These are phyloP conservation scores for Micromys minutus DNA, from an alignment of 2,113 vertebrate species.

Conservation along the genomic window DNA sequence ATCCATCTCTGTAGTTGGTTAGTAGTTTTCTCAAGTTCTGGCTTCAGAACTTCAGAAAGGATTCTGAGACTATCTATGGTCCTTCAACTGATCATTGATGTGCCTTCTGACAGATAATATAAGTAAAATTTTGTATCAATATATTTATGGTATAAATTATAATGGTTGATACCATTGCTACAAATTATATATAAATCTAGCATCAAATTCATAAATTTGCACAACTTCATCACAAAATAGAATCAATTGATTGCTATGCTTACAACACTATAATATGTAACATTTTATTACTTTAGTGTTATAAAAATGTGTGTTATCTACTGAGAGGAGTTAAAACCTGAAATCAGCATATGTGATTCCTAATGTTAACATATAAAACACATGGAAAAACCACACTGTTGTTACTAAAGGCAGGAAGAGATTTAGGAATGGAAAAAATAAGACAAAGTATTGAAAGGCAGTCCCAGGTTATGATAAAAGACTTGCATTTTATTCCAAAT, in stretches of 20 bases:
- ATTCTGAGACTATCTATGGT: background rate
- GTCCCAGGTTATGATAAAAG: background rate
- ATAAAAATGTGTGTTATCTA: background rate
- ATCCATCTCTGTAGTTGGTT: background rate
- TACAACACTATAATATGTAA: background rate
- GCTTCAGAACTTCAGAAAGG: background rate
- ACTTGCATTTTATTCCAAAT: background rate
- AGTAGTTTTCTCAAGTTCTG: conserved; percentile 49
- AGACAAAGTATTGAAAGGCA: background rate
- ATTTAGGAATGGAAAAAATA: background rate
- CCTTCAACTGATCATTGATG: background rate
- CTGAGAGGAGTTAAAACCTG: conserved; percentile 11
- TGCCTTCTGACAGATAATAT: background rate
- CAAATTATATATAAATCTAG: background rate
- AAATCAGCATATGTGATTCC: conserved; percentile 37
- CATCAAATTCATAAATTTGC: conserved; percentile 23
- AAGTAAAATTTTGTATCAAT: background rate
- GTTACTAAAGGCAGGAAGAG: background rate
- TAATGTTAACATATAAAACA: conserved; percentile 14
- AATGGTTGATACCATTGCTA: background rate
- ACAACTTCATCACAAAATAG: conserved; percentile 30
- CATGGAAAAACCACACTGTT: background rate
- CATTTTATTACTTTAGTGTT: conserved; percentile 28
- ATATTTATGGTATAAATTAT: conserved; percentile 38
- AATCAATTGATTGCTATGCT: conserved; percentile 16